Evolutionary conservation across 1,140 invertebrate genomes (phyloP).

Genomic region (Hypothenemus hampei): DNA sequence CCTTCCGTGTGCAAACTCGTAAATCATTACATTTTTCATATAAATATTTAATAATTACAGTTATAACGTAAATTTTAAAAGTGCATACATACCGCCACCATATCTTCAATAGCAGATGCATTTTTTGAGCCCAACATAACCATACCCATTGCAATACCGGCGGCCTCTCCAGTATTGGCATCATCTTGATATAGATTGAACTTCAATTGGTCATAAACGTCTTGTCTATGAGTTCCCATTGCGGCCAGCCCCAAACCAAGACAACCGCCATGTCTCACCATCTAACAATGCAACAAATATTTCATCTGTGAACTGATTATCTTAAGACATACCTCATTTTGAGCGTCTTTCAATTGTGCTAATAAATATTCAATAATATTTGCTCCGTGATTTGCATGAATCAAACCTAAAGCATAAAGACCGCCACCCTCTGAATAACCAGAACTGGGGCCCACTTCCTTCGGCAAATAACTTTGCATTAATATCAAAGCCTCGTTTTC

Average conservation of each 20-base stretch:
- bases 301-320: neutral
- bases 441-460: slow-evolving; percentile 87
- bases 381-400: slow-evolving; percentile 98
- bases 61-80: neutral
- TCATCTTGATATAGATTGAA: slow-evolving; percentile 98
- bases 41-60: too few species aligned
- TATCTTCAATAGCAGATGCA: slow-evolving; percentile 85
- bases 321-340: slow-evolving; percentile 65
- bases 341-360: slow-evolving; percentile 89
- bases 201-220: slow-evolving; percentile 94
- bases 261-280: slow-evolving; percentile 95
- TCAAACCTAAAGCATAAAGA: slow-evolving; percentile 94
- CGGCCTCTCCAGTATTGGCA: slow-evolving; percentile 96
- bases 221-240: slow-evolving; percentile 92
- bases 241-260: slow-evolving; percentile 94
- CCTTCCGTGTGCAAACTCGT: too few species aligned
- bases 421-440: slow-evolving; percentile 98
- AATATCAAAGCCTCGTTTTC: slow-evolving; percentile 86
- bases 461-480: slow-evolving; percentile 97
- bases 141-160: slow-evolving; percentile 97
- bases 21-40: too few species aligned
- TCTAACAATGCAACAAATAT: slow-evolving; percentile 46
- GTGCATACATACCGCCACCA: slow-evolving; percentile 74
- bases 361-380: slow-evolving; percentile 95
- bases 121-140: slow-evolving; percentile 96